phyloP scores from a whole-genome alignment of 1,140 invertebrate species.

The Whitmania pigra region DNA sequence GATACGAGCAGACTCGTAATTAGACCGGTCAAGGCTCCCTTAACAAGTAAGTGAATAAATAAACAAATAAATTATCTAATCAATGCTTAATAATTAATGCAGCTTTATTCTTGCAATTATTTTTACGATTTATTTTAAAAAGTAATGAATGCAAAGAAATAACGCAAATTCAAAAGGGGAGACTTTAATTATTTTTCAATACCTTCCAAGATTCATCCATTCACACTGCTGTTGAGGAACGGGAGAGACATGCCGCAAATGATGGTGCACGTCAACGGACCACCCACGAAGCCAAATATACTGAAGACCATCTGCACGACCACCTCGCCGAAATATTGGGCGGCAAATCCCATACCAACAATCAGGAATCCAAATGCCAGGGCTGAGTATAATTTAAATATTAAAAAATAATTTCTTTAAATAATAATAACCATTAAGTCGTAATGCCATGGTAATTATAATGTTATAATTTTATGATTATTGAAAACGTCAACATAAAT shows the following conservation, averaged over 20 bases:
- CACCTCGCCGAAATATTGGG: constrained; percentile 29
- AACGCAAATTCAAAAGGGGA: no score
- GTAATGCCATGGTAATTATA: no score
- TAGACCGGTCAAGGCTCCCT: constrained; percentile 33
- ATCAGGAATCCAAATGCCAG: constrained; percentile 32
- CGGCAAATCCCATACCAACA: constrained; percentile 33
- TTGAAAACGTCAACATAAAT: neutral
- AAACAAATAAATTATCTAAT: neutral
- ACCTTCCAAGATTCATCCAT: neutral
- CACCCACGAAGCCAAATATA: constrained; percentile 37
- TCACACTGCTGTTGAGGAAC: constrained; percentile 34
- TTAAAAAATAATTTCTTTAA: neutral
- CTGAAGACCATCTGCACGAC: constrained; percentile 34
- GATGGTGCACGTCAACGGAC: constrained; percentile 33
- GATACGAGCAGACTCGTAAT: constrained; percentile 28
- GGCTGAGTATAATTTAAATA: constrained; percentile 18
- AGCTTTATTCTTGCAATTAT: constrained; percentile 48
- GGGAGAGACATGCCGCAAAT: constrained; percentile 35
- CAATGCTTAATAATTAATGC: neutral
- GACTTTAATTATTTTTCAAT: constrained; percentile 38
- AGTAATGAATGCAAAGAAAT: no score
- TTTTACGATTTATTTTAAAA: constrained; percentile 36
- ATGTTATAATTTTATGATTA: no score
- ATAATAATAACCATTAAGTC: no score
- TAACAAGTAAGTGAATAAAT: no score